A percentile compares a stretch with the other conserved stretches of the same genome.
Conservation (phyloP, 2,113 vertebrate species). For the Herpailurus yagouaroundi region DNA sequence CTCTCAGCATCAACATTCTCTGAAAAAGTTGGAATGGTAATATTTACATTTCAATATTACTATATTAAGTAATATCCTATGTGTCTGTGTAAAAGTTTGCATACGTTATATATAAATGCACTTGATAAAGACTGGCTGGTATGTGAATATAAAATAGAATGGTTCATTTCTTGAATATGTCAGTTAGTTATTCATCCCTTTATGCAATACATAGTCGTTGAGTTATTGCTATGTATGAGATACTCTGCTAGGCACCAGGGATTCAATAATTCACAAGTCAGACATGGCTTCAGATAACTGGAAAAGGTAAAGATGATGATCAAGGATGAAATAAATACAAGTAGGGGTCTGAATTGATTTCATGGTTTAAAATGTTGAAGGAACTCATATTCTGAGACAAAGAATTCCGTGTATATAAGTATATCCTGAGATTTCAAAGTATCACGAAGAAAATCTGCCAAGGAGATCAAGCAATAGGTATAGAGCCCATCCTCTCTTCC, state of each 20-base stretch:
- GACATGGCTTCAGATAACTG: background rate
- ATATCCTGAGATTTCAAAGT: background rate
- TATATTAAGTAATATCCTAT: background rate
- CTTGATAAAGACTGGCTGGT: background rate
- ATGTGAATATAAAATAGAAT: background rate
- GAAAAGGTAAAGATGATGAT: background rate
- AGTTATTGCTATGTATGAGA: background rate
- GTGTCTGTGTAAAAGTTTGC: background rate
- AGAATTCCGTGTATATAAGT: background rate
- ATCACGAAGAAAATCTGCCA: background rate
- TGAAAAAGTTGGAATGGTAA: background rate
- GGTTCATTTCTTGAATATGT: background rate
- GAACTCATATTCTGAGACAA: background rate
- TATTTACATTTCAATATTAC: background rate
- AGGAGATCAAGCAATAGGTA: background rate
- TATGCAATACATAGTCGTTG: background rate
- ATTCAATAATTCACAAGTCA: background rate
- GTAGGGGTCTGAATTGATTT: background rate
- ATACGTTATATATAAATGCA: background rate
- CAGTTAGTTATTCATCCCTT: background rate
- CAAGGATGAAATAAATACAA: background rate
- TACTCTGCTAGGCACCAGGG: background rate
- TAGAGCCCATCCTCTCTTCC: background rate
- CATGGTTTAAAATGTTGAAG: background rate
- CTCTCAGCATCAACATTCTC: background rate